Conservation (phyloP, 2,797 vertebrate genomes). For the Eidolon dupreanum region DNA sequence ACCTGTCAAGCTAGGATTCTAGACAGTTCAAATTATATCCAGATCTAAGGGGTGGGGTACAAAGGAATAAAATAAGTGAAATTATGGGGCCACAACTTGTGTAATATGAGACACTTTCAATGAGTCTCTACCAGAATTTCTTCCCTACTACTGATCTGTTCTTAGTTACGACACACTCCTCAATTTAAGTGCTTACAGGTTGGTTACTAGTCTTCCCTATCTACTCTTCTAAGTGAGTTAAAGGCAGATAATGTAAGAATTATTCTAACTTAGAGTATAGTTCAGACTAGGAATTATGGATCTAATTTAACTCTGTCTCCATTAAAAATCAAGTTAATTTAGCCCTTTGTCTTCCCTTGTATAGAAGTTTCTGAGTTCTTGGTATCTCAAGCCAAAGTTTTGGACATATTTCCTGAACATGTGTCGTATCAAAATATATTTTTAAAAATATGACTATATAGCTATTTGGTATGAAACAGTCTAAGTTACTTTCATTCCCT, state of each 20-base stretch:
- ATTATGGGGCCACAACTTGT: neutral
- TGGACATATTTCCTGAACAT: neutral
- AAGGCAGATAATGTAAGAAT: neutral
- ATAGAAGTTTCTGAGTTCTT: neutral
- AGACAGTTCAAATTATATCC: neutral
- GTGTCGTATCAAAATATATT: neutral
- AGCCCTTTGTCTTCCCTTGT: neutral
- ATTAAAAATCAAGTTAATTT: neutral
- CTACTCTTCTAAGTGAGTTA: neutral
- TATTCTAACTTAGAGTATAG: neutral
- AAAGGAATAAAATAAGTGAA: neutral
- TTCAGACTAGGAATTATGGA: neutral
- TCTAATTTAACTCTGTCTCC: neutral
- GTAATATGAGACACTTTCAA: accelerated
- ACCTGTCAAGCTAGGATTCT: neutral
- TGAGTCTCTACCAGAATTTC: neutral
- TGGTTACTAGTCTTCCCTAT: neutral
- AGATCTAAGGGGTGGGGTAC: neutral
- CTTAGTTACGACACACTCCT: neutral
- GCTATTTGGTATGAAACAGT: neutral
- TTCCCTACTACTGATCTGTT: neutral
- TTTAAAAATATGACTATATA: neutral
- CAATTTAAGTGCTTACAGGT: neutral
- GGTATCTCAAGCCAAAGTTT: neutral
- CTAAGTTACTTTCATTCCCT: neutral